Evolutionary conservation across 1,140 invertebrate genomes (phyloP), one percentile per base, ranked within the genome.

Genomic region (Dicyema japonicum): DNA sequence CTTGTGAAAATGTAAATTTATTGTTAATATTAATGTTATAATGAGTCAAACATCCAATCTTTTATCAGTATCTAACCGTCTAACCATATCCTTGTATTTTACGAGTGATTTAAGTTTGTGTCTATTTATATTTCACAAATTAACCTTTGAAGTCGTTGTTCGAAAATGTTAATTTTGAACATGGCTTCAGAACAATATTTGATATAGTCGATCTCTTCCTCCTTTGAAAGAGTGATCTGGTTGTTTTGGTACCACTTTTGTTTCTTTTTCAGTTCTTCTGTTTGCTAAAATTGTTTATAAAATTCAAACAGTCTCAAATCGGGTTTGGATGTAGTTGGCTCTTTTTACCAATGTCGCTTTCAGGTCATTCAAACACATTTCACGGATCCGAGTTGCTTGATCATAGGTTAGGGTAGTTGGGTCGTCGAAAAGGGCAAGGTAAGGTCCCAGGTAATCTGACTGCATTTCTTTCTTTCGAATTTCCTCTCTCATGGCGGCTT

Each of bases 301-400:
- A n/a, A n/a, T n/a, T n/a, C n/a, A n/a, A n/a, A 50, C 49, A 40
- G 47, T 47, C 36, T 54, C 50, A 44, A 46, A 54, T 29, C 50
- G 32, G 12, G 39, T 38, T 36, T 54, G 50, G 19, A 52, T 52
- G 11, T 52, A 38, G 36, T 54, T 52, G 15, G 50, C 50, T 32
- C 50, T 50, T 24, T 50, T 44, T 35, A 52, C 47, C 1, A 52
- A 37, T 8, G 49, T 31, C 18, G 47, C 38, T 37, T 52, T 52
- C 27, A 54, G 37, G 30, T 54, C 47, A 12, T 32, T 33, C 19
- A 52, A 34, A 34, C 46, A 48, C 22, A 43, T 45, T 16, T 47
- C 44, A 29, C 47, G 47, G 22, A 50, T 36, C 22, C 37, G 41
- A 31, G 37, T 40, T 8, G 47, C 43, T 26, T 44, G 35, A 21